phyloP scores from a whole-genome alignment of 1,140 invertebrate species.

The Drosophila hydei region DNA sequence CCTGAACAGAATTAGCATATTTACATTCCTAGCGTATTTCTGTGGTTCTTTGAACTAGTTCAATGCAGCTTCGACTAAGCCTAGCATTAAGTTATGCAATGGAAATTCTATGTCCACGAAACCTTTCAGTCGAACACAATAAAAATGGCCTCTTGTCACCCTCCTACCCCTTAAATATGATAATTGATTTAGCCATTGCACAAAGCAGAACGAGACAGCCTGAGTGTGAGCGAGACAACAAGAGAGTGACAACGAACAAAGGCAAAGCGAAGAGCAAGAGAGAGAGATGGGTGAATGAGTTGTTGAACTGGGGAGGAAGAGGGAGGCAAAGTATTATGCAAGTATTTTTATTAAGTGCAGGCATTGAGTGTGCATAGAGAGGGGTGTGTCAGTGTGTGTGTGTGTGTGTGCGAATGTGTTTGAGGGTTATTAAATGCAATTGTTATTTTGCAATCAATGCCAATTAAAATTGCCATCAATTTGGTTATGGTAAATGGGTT shows the following conservation, averaged over 20 bases:
- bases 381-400: conserved; percentile 19
- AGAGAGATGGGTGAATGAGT: conserved; percentile 15
- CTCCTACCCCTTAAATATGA: not conserved
- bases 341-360: conserved; percentile 41
- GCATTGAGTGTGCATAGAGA: conserved; percentile 10
- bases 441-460: conserved; percentile 71
- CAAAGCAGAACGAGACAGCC: not conserved
- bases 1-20: too few relatives aligned
- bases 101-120: not conserved
- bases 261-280: not conserved
- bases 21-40: too few relatives aligned
- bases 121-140: not conserved
- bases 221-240: not conserved
- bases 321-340: conserved; percentile 65
- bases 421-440: conserved; percentile 71
- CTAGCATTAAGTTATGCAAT: not conserved
- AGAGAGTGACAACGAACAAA: conserved; percentile 7
- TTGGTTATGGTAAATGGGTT: conserved; percentile 22
- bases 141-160: conserved; percentile 1
- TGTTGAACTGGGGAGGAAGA: not conserved
- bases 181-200: conserved; percentile 6
- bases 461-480: conserved; percentile 61
- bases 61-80: not conserved
- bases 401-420: conserved; percentile 19
- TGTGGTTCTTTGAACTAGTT: conserved; percentile 5